Evolutionary conservation across 2,113 vertebrate species (phyloP).

Genomic region (Columba janthina): DNA sequence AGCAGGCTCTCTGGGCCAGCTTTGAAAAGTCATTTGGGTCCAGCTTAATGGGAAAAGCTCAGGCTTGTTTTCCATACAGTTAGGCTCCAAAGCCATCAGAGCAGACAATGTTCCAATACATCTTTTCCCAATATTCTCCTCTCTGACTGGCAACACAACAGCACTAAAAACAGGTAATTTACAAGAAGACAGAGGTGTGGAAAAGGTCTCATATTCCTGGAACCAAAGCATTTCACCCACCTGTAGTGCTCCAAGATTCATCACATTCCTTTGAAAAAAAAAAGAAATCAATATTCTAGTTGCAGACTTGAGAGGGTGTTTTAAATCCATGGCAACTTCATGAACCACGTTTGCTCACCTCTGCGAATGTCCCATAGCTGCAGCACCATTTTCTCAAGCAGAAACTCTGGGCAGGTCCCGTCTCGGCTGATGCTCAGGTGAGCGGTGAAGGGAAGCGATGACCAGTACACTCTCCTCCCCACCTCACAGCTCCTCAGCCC

Average conservation of each 20-base stretch:
- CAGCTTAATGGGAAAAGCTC: background rate
- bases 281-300: background rate
- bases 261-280: background rate
- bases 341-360: background rate
- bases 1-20: background rate
- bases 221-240: background rate
- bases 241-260: background rate
- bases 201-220: background rate
- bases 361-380: background rate
- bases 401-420: background rate
- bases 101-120: background rate
- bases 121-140: background rate
- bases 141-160: background rate
- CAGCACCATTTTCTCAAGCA: background rate
- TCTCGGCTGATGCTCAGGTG: background rate
- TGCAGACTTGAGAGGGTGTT: background rate
- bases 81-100: background rate
- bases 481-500: background rate
- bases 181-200: background rate
- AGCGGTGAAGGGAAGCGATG: background rate
- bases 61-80: background rate
- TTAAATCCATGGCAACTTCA: background rate
- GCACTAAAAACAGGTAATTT: background rate
- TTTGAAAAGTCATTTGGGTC: background rate
- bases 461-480: rapidly evolving